Base-by-base conservation (phyloP, 2,797 vertebrate species). In the Pantherophis vulpinus region DNA sequence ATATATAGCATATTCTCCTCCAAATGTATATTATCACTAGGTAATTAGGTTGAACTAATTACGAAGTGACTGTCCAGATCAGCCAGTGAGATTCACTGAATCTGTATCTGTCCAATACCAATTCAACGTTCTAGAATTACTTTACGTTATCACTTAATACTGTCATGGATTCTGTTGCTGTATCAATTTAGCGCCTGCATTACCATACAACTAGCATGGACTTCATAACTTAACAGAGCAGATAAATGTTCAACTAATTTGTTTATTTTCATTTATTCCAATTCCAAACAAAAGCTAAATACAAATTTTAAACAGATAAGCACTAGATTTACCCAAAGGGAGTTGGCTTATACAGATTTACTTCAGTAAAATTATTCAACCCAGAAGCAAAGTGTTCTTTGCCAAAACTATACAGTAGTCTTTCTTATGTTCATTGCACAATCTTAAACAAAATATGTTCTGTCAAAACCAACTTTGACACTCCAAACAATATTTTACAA, bases 271-370 rank as follows among this genome's bases (percentile, higher is more conserved):
- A 95, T 96, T 97, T 97, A 96, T 90, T 97, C 97, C 97, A 97
- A 98, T 99, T 98, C 97, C 98, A 98, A 99, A 98, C 97, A 98
- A 97, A 98, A 98, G 98, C 98, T 98, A 98, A 98, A 98, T 98
- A 98, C 98, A 98, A 97, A 98, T 97, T 97, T 97, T 98, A 98
- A 98, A 98, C 98, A 97, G 95, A 96, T 98, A 98, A 98, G 98
- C 98, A 98, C 97, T 98, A 98, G 94, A 97, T 98, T 98, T 98
- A 98, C 97, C 97, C 98, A 98, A 97, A 97, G 96, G 98, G 98
- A 98, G 98, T 97, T 98, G 98, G 98, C 98, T 98, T 98, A 98
- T 98, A 97, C 97, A 98, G 97, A 97, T 98, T 97, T 97, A 98
- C 98, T 98, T 97, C 98, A 98, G 97, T 98, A 97, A 98, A 93